phyloP scores from a whole-genome alignment of 2,797 vertebrate species.

The Gallinago nigripennis region DNA sequence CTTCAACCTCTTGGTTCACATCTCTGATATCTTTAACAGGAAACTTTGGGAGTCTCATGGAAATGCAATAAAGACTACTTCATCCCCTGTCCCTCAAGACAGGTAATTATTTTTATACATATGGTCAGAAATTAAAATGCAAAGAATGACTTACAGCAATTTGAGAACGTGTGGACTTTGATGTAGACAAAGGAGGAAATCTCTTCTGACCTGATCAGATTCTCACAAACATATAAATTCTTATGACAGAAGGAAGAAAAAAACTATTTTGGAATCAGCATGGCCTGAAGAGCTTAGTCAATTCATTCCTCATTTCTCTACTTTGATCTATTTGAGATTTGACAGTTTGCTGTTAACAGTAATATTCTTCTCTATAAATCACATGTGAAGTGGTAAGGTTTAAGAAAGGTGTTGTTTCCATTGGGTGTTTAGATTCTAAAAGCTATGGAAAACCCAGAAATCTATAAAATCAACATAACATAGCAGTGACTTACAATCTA shows the following conservation, averaged over 20 bases:
- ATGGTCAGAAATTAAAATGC: constrained; percentile 59
- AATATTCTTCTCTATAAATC: constrained; percentile 69
- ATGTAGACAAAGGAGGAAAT: constrained; percentile 63
- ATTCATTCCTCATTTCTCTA: constrained; percentile 45
- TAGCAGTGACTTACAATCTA: background rate
- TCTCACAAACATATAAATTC: constrained; percentile 58
- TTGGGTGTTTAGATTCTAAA: background rate
- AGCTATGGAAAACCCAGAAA: background rate
- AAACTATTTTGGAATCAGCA: constrained; percentile 49
- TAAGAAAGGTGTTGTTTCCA: background rate
- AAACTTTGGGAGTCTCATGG: background rate
- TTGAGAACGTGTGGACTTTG: constrained; percentile 69
- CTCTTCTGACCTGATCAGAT: constrained; percentile 47
- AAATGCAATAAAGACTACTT: background rate
- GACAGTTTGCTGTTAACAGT: constrained; percentile 63
- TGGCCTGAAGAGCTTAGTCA: constrained; percentile 61
- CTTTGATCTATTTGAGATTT: constrained; percentile 73
- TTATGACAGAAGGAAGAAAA: constrained; percentile 68
- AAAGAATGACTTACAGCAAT: constrained; percentile 55
- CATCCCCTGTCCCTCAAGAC: constrained; percentile 31
- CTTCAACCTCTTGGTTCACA: background rate
- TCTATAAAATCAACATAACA: background rate
- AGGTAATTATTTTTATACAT: constrained; percentile 53
- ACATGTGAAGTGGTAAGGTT: constrained; percentile 1
- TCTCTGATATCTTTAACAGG: background rate